phyloP scores from a whole-genome alignment of 2,113 vertebrate species.

The Vidua macroura region DNA sequence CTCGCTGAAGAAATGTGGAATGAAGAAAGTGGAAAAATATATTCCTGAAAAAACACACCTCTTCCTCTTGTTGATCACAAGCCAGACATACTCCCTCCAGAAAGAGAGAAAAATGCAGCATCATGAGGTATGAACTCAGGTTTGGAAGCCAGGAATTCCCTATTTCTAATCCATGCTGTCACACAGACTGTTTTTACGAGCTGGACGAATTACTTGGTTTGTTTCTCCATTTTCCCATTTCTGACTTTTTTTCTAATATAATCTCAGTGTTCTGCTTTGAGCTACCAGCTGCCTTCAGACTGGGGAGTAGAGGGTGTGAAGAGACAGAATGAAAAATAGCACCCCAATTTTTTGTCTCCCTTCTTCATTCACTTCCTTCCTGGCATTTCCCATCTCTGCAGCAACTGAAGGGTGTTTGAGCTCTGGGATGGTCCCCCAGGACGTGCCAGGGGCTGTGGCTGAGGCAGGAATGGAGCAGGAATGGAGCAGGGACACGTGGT shows the following conservation, averaged over 20 bases:
- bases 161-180: background rate
- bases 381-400: background rate
- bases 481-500: background rate
- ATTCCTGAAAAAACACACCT: background rate
- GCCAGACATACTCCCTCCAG: background rate
- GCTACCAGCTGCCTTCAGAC: background rate
- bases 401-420: background rate
- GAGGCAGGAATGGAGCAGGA: background rate
- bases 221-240: background rate
- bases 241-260: background rate
- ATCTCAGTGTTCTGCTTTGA: background rate
- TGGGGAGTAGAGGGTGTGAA: background rate
- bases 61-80: background rate
- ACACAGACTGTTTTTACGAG: background rate
- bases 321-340: background rate
- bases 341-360: background rate
- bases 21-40: background rate
- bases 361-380: background rate
- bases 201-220: background rate
- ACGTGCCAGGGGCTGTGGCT: background rate
- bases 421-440: background rate
- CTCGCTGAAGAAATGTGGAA: background rate
- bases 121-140: background rate
- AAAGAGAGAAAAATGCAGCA: constrained; percentile 26
- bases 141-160: constrained; percentile 16